Conservation (phyloP, 23 tunicate species). For the Oikopleura albicans region DNA sequence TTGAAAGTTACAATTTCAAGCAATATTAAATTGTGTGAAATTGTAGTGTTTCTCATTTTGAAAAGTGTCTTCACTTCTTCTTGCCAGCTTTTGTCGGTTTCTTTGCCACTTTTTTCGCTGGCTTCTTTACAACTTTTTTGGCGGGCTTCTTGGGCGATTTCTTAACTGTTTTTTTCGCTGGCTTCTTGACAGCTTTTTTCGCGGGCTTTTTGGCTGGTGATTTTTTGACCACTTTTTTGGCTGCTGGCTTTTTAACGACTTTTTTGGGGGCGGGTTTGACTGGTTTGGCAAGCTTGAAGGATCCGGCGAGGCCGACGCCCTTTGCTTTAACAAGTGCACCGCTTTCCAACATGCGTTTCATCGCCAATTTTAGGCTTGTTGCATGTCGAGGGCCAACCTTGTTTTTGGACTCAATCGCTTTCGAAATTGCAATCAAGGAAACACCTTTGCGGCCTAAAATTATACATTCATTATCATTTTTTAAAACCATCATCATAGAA, state of each 20-base stretch:
- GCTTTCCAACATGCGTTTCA: background rate
- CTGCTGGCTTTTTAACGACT: background rate
- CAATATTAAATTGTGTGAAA: too few species aligned
- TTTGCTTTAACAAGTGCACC: background rate
- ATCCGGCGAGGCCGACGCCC: background rate
- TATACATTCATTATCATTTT: background rate
- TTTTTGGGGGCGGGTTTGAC: background rate
- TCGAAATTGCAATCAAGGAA: background rate
- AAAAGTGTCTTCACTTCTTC: too few species aligned
- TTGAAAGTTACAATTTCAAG: too few species aligned
- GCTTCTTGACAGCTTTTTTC: background rate
- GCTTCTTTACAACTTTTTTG: constrained; percentile 2
- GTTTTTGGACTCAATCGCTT: background rate
- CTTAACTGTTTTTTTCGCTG: background rate
- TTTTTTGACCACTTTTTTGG: background rate
- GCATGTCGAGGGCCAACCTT: background rate
- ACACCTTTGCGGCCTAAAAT: background rate
- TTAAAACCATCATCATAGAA: too few species aligned
- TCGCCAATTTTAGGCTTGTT: background rate
- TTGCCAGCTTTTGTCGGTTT: background rate
- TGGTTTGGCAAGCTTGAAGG: constrained; percentile 10
- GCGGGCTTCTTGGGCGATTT: constrained; percentile 4
- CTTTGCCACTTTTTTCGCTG: constrained; percentile 6
- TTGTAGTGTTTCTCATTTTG: too few species aligned
- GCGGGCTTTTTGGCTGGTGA: background rate